Base-by-base conservation (phyloP, 2,888 invertebrate genomes). In the Oscheius sp. region DNA sequence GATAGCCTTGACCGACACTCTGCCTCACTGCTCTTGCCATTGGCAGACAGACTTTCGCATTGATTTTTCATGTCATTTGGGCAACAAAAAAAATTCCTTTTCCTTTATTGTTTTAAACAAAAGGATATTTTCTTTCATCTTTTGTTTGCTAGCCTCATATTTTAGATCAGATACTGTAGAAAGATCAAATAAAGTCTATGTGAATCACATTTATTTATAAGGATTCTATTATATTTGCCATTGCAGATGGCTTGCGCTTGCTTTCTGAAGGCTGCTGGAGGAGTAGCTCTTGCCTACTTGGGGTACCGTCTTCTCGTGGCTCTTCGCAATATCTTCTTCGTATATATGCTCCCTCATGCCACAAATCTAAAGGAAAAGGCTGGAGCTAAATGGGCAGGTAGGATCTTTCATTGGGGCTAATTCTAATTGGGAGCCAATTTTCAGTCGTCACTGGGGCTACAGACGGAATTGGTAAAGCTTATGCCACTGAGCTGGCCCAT, bases 401-500 rank as follows among this genome's bases (percentile, higher is more conserved):
- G 25, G 75, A 72, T 37, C 5, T 5, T 71, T 39, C 23, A 77
- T 53, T 25, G 12, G 6, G 15, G 31, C 31, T 20, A 50, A 27
- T 29, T 8, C 53, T 31, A n/a, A 4, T 20, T 48, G 17, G 15
- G 3, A n/a, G 15, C 29, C 12, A n/a, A 10, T n/a, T 52, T 84
- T 58, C 58, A 84, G 85, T 86, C 52, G 77, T 86, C 0, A 86
- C 86, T 39, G 86, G 86, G 48, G 77, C 81, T 48, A 86, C 86
- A 6, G 86, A 86, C 67, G 86, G 86, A 42, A 86, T 86, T 71
- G 86, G 86, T 42, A 83, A 83, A 71, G 85, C 83, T 2, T 86
- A 86, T 72, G 86, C 85, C 17, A 73, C 76, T 42, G 83, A 85
- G 64, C 71, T 86, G 63, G 86, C 86, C 12, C 71, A 74, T 37